Evolutionary conservation across 2,888 invertebrate species (phyloP), one percentile per base, ranked within the genome.

Genomic region (Leucophenga montana): DNA sequence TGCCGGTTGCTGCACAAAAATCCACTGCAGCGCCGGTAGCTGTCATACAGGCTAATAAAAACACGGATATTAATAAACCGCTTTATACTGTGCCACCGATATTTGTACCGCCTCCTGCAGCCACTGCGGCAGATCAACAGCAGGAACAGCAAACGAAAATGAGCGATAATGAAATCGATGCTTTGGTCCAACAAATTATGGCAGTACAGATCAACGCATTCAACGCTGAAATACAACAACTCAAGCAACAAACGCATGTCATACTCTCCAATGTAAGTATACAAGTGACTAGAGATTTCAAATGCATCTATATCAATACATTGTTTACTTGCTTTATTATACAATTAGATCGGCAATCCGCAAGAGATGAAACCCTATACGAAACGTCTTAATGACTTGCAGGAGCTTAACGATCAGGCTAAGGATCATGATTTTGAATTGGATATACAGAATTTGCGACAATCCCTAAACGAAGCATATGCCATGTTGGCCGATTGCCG

Each of bases 161-260:
- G 3, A 71, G 57, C 50, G 68, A 62, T 0, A 20, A 66, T 11
- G 86, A 85, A 71, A 77, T 85, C 0, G 85, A 87, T 71, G 84
- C 83, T 22, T 85, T 91, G 22, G 86, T 93, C n/a, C 91, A 90
- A 61, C 90, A 91, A 75, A 92, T 93, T 89, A 91, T 93, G 0
- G 85, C 90, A 18, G 91, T 92, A 72, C 93, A 94, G 88, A 92
- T 93, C 1, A 89, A 90, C 48, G 90, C 91, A 44, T 93, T 95
- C 80, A 92, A 93, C 80, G 88, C 89, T 74, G 94, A 95, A 79
- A 80, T 95, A 22, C 90, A 91, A 72, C 91, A 91, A 71, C 89
- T 94, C 74, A 89, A 91, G 75, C 86, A 90, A 14, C 91, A 91
- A 70, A 91, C 92, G 0, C 87, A 87, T 20, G 88, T 89, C 22